Percentiles rank a stretch among this genome's conserved stretches.
phyloP scores from a whole-genome alignment of 2,797 vertebrate species.

The Onychomys leucogaster region DNA sequence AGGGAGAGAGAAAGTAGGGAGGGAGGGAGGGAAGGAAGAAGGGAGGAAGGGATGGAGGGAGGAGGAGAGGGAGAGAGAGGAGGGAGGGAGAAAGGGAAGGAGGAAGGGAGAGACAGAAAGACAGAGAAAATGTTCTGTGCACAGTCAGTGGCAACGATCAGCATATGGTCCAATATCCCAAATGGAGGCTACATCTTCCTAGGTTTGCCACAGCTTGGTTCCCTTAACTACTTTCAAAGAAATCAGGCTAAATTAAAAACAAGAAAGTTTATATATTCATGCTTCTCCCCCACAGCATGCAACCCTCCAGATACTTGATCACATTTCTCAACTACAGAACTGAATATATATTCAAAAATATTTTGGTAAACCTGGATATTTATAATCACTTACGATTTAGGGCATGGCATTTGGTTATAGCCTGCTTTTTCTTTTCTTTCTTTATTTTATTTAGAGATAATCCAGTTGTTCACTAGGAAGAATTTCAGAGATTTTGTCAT shows the following conservation, averaged over 20 bases:
- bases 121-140: not conserved
- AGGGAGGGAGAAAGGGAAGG: not conserved
- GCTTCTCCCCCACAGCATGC: not conserved
- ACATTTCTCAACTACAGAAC: constrained; percentile 33
- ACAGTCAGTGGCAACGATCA: not conserved
- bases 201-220: not conserved
- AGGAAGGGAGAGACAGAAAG: not conserved
- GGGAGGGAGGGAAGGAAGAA: no score
- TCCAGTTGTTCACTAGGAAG: not conserved
- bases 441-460: not conserved
- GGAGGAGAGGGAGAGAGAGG: no score
- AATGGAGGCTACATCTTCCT: not conserved
- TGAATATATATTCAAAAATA: constrained; percentile 36
- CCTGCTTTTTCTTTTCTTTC: not conserved
- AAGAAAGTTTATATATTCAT: not conserved
- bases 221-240: constrained; percentile 20
- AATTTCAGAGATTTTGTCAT: constrained; percentile 3
- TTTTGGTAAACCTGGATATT: not conserved
- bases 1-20: no score
- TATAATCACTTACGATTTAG: not conserved
- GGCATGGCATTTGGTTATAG: not conserved
- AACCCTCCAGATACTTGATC: not conserved
- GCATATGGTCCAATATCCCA: not conserved
- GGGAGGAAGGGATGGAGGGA: no score
- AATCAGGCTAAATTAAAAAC: constrained; percentile 22